phyloP scores from a whole-genome alignment of 1,140 invertebrate genomes.

The Aphelinus certus region DNA sequence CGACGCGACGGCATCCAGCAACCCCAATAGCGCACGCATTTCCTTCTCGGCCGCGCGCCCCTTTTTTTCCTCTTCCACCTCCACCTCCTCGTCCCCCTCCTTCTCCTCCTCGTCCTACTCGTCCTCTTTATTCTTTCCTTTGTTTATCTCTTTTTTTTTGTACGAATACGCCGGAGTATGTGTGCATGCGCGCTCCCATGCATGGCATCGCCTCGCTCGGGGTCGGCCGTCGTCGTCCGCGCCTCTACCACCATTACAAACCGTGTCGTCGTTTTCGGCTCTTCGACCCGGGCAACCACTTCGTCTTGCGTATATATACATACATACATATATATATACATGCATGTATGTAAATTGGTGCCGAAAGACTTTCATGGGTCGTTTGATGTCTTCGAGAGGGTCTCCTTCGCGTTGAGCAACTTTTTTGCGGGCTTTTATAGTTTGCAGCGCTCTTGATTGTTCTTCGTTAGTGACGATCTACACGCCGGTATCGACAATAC shows the following conservation, averaged over 20 bases:
- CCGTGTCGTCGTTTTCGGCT: conserved; percentile 6
- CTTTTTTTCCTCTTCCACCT: conserved; percentile 13
- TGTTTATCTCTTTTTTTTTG: neutral
- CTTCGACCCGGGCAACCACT: neutral
- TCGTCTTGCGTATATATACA: too few species aligned
- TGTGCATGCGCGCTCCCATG: neutral
- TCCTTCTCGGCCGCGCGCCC: conserved; percentile 37
- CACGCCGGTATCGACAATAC: too few species aligned
- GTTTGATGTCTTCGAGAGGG: too few species aligned
- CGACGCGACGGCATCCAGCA: conserved; percentile 49
- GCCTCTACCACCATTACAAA: too few species aligned
- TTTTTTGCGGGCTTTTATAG: too few species aligned
- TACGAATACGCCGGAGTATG: conserved; percentile 2
- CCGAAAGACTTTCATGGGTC: neutral
- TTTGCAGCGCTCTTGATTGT: too few species aligned
- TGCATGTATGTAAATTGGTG: conserved; percentile 9
- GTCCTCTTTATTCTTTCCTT: conserved; percentile 5
- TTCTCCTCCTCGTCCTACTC: too few species aligned
- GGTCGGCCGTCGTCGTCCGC: too few species aligned
- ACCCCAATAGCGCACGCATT: conserved; percentile 58
- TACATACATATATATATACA: too few species aligned
- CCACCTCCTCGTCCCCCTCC: neutral
- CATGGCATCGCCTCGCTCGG: too few species aligned
- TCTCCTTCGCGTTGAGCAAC: too few species aligned
- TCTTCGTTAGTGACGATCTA: too few species aligned